A percentile compares a stretch with the other conserved stretches of the same genome.
Evolutionary conservation across 2,888 invertebrate genomes (phyloP).

Genomic region (Polylopha cassiicola): DNA sequence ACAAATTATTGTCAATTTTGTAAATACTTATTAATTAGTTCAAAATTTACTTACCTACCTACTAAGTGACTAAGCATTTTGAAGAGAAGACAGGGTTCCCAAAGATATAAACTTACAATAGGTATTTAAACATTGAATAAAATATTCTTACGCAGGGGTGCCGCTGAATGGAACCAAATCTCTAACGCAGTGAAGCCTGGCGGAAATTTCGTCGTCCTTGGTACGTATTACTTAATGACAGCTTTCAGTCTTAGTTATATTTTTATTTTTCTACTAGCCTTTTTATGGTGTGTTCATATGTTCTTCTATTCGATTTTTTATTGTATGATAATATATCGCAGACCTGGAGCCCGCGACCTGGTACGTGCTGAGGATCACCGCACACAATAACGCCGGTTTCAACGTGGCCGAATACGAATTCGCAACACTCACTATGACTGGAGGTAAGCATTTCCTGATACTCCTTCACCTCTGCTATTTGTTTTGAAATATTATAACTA

Average conservation of each 20-base stretch:
- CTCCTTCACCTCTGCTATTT: not conserved
- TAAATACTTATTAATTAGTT: too few relatives aligned
- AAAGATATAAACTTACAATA: too few relatives aligned
- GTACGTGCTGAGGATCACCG: slow-evolving; percentile 94
- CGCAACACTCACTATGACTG: slow-evolving; percentile 94
- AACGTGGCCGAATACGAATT: slow-evolving; percentile 97
- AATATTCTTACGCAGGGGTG: slow-evolving; percentile 75
- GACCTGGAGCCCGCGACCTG: slow-evolving; percentile 95
- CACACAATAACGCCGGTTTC: slow-evolving; percentile 97
- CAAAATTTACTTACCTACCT: too few relatives aligned
- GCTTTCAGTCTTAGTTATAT: too few relatives aligned
- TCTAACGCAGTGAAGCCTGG: slow-evolving; percentile 95
- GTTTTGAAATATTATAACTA: not conserved
- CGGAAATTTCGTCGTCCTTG: slow-evolving; percentile 91
- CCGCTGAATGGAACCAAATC: slow-evolving; percentile 94
- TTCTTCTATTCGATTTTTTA: too few relatives aligned
- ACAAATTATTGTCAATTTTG: too few relatives aligned
- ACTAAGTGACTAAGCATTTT: too few relatives aligned
- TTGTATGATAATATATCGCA: slow-evolving; percentile 27
- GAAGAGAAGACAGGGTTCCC: too few relatives aligned
- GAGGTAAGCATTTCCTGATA: slow-evolving; percentile 81
- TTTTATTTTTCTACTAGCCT: too few relatives aligned
- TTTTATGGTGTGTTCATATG: too few relatives aligned
- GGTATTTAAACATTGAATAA: too few relatives aligned
- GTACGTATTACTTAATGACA: slow-evolving; percentile 40